Conservation (phyloP, 2,888 invertebrate genomes). For the Epinotia demarniana region DNA sequence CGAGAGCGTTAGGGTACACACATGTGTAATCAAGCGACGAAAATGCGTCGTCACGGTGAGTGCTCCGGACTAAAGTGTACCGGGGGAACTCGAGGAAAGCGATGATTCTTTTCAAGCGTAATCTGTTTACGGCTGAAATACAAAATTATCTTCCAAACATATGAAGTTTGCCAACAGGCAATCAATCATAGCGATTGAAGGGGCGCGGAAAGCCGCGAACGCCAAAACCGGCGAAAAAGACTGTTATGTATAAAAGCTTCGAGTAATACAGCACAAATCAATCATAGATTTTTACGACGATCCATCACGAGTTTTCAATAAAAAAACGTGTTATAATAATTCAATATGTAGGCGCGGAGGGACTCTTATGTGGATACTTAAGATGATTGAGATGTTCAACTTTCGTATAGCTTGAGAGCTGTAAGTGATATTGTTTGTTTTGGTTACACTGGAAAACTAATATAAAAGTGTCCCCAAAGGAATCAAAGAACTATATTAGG, state of each 20-base stretch:
- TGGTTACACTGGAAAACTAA: not conserved
- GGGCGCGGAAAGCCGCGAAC: conserved; percentile 76
- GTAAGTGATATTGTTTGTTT: conserved; percentile 27
- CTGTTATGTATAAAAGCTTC: conserved; percentile 78
- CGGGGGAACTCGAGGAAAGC: conserved; percentile 61
- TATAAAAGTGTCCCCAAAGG: not conserved
- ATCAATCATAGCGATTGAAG: conserved; percentile 79
- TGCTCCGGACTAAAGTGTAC: conserved; percentile 59
- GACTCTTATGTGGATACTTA: conserved; percentile 52
- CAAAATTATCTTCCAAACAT: conserved; percentile 83
- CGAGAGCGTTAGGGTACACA: conserved; percentile 43
- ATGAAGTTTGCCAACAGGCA: conserved; percentile 79
- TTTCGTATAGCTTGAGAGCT: conserved; percentile 27
- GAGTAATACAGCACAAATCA: conserved; percentile 83
- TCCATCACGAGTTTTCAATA: conserved; percentile 82
- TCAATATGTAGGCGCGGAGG: conserved; percentile 53
- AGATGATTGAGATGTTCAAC: conserved; percentile 50
- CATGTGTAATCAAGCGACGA: conserved; percentile 62
- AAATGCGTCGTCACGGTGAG: conserved; percentile 72
- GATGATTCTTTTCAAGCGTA: conserved; percentile 80
- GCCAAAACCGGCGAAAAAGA: conserved; percentile 73
- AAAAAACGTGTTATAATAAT: conserved; percentile 65
- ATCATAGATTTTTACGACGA: conserved; percentile 83
- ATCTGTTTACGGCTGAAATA: conserved; percentile 83
- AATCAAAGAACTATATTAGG: conserved; percentile 16